Base-by-base conservation (phyloP, 2,113 vertebrate genomes). In the Strix uralensis region DNA sequence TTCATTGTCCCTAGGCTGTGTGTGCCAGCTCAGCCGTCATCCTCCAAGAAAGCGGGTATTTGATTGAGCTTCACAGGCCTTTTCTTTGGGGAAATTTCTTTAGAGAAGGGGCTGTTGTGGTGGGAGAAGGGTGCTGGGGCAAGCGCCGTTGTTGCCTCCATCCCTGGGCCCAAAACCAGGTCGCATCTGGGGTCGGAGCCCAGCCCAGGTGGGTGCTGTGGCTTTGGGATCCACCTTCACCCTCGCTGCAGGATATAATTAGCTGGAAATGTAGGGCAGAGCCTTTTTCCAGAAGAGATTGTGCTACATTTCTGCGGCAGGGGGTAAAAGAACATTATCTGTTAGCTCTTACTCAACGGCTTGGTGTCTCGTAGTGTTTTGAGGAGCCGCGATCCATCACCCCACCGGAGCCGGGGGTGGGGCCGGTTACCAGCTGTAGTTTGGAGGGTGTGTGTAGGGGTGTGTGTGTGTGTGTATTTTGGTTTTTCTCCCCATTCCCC, bases 221-320 rank as follows among this genome's bases (percentile, higher is more conserved):
- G 19, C 22, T 2, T 40, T 32, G 65, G 42, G 61, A 71, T 44
- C 22, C 13, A 5, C 7, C 3, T 34, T 89, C 47, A 7, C 36
- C n/a, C 25, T 77, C 20, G 5, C 78, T 7, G 67, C 67, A 11
- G 67, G 20, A 17, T 71, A 38, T 49, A 74, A 88, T 62, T 58
- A 84, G 62, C 75, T 58, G 83, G 70, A 47, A 94, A 91, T 86
- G 83, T 79, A 66, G 86, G 94, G 47, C 92, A 94, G 17, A 70
- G 86, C 49, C 82, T 62, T 49, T 47, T 47, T 15, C 13, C 54
- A 4, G 67, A 2, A 4, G 6, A 11, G 21, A 63, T 29, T 8
- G 40, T 1, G 11, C 69, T 47, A 7, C 2, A 2, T 78, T 81
- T 8, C 73, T n/a, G 73, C 5, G 5, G 79, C 78, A 10, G 69